Evolutionary conservation across 2,888 invertebrate genomes (phyloP).

Genomic region (Rhimphoctona megacephalus): DNA sequence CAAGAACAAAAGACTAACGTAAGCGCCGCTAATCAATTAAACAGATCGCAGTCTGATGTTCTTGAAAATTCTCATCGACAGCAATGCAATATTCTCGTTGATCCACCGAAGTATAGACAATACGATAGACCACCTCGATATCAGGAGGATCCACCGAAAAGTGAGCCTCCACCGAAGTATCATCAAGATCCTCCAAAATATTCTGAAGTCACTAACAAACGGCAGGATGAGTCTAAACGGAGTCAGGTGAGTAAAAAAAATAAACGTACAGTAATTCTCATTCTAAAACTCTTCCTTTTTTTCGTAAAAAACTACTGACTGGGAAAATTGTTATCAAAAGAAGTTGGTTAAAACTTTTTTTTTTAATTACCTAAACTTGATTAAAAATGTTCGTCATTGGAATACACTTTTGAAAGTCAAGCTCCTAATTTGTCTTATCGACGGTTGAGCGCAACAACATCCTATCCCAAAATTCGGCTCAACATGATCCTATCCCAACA

Average conservation of each 20-base stretch:
- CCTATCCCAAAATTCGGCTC: no score
- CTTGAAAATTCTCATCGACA: slow-evolving; percentile 75
- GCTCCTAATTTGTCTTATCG: background rate
- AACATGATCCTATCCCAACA: no score
- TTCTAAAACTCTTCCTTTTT: background rate
- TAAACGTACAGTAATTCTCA: background rate
- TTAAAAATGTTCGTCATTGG: background rate
- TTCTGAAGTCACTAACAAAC: slow-evolving; percentile 78
- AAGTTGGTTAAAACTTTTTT: background rate
- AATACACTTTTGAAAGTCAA: background rate
- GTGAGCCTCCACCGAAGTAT: slow-evolving; percentile 81
- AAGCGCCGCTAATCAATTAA: slow-evolving; percentile 44
- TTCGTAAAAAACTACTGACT: background rate
- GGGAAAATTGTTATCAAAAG: background rate
- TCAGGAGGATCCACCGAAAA: slow-evolving; percentile 79
- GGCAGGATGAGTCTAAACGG: slow-evolving; percentile 79
- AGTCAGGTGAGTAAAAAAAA: slow-evolving; percentile 74
- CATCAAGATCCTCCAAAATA: slow-evolving; percentile 80
- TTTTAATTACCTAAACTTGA: background rate
- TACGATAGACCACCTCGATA: slow-evolving; percentile 81
- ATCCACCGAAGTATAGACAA: slow-evolving; percentile 81
- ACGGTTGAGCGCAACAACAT: no score
- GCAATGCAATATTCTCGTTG: slow-evolving; percentile 75
- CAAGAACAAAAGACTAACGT: slow-evolving; percentile 76
- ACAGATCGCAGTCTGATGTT: slow-evolving; percentile 74